Conservation (phyloP, 2,797 vertebrate genomes). For the Xiphorhynchus erythropygius region DNA sequence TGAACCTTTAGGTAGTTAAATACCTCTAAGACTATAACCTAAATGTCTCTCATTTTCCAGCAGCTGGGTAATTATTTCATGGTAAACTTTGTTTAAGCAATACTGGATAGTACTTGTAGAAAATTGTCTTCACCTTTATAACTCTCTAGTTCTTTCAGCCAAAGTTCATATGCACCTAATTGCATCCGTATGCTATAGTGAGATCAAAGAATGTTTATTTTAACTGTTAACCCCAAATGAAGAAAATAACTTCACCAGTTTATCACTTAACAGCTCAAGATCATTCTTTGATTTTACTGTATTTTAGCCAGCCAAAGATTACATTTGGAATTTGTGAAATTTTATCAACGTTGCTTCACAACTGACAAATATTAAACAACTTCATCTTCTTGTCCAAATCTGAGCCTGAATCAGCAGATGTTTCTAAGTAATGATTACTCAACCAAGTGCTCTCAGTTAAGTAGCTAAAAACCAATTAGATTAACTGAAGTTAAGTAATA, state of each 20-base stretch:
- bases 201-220: slow-evolving; percentile 16
- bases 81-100: background rate
- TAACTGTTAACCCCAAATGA: background rate
- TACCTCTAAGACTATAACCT: background rate
- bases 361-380: background rate
- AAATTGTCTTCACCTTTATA: background rate
- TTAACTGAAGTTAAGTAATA: background rate
- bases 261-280: background rate
- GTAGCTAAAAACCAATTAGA: background rate
- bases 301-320: background rate
- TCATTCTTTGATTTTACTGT: background rate
- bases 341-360: background rate
- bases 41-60: background rate
- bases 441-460: background rate
- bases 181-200: background rate
- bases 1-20: background rate
- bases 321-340: background rate
- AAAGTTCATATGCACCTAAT: background rate
- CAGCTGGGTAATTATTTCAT: background rate
- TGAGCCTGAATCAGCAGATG: background rate
- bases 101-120: background rate
- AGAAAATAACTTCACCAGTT: background rate
- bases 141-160: background rate
- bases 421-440: background rate
- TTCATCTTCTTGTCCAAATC: background rate